Conservation (phyloP, 2,888 invertebrate species). For the Bedellia somnulentella region DNA sequence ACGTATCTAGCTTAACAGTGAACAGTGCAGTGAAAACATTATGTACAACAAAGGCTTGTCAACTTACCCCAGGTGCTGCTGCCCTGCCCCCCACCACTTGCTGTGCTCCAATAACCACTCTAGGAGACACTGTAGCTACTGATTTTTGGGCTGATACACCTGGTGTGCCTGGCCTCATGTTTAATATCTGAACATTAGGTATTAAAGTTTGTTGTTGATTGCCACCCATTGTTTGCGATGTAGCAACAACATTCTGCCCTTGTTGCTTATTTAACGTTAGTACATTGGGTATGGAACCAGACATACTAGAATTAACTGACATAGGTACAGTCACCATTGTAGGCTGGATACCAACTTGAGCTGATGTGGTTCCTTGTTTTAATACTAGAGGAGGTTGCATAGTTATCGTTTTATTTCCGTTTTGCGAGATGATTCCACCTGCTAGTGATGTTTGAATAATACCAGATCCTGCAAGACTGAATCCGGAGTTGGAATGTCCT, state of each 20-base stretch:
- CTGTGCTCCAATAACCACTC: slow-evolving; percentile 81
- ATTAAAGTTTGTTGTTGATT: slow-evolving; percentile 65
- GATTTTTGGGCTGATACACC: slow-evolving; percentile 71
- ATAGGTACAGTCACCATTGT: slow-evolving; percentile 67
- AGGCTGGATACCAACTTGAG: slow-evolving; percentile 45
- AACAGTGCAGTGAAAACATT: too few relatives aligned
- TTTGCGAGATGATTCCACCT: slow-evolving; percentile 28
- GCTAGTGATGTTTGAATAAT: slow-evolving; percentile 54
- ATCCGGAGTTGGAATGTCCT: slow-evolving; percentile 76
- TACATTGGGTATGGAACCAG: slow-evolving; percentile 63
- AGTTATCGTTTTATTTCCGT: slow-evolving; percentile 24
- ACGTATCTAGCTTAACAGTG: too few relatives aligned
- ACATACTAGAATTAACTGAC: slow-evolving; percentile 63
- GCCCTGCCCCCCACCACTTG: slow-evolving; percentile 82
- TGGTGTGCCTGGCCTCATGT: slow-evolving; percentile 77
- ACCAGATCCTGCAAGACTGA: slow-evolving; percentile 61
- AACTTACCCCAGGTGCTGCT: slow-evolving; percentile 76
- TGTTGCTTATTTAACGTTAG: slow-evolving; percentile 66
- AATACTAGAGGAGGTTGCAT: slow-evolving; percentile 52
- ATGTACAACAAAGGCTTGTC: too few relatives aligned
- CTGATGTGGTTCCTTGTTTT: slow-evolving; percentile 36
- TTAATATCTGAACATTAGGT: slow-evolving; percentile 83
- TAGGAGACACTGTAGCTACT: slow-evolving; percentile 74
- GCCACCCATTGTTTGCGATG: slow-evolving; percentile 63
- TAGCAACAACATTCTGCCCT: slow-evolving; percentile 52